These are phyloP conservation scores for Apodemus speciosus DNA, from an alignment of 2,113 vertebrate species.

Conservation along the genomic window DNA sequence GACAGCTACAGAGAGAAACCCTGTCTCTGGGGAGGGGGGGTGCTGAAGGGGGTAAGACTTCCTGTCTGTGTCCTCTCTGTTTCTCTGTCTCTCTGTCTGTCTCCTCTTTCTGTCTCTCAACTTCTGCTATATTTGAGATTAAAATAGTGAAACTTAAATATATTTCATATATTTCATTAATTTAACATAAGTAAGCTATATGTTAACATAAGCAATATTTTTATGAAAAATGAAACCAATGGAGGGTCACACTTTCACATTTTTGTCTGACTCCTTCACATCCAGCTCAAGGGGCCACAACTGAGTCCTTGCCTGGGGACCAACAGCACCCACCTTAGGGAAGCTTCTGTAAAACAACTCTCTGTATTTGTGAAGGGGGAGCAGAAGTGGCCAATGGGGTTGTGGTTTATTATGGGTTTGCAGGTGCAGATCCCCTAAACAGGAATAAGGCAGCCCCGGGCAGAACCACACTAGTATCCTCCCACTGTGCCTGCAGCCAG, in stretches of 20 bases:
- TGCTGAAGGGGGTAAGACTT: too few species aligned
- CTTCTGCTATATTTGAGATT: not conserved
- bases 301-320: not conserved
- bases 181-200: not conserved
- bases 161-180: not conserved
- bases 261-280: not conserved
- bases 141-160: not conserved
- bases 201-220: slow-evolving; percentile 7
- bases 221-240: not conserved
- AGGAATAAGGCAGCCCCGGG: not conserved
- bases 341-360: not conserved
- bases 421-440: too few species aligned
- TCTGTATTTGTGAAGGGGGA: not conserved
- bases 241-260: not conserved
- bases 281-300: not conserved
- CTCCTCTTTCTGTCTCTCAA: not conserved
- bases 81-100: too few species aligned
- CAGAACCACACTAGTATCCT: too few species aligned
- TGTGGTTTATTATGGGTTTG: not conserved
- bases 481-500: not conserved
- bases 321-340: not conserved
- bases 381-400: not conserved
- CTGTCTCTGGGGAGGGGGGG: too few species aligned
- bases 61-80: not conserved
- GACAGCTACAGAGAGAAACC: too few species aligned